phyloP scores from a whole-genome alignment of 2,113 vertebrate species.

The Orycteropus afer region DNA sequence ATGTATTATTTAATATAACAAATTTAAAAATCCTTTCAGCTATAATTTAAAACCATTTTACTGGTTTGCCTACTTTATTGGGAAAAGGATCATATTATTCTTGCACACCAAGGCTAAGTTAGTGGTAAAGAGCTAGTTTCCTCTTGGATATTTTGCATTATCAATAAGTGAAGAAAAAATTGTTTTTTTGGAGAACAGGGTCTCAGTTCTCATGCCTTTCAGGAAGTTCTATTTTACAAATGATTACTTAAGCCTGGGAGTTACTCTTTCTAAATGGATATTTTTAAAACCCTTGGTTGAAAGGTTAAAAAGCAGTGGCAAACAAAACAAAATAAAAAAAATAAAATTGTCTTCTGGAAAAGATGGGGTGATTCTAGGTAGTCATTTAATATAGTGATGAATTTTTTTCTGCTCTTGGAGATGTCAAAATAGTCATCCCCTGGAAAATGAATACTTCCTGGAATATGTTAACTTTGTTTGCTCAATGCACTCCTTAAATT shows the following conservation, averaged over 20 bases:
- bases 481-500: conserved; percentile 38
- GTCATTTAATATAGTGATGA: neutral
- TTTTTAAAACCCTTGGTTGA: neutral
- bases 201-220: neutral
- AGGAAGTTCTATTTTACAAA: neutral
- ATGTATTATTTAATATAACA: neutral
- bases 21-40: neutral
- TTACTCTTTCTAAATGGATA: neutral
- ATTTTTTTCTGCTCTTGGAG: conserved; percentile 41
- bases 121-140: neutral
- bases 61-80: neutral
- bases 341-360: neutral
- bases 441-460: conserved; percentile 29
- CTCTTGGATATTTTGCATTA: neutral
- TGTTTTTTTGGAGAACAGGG: neutral
- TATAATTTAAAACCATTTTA: neutral
- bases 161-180: neutral
- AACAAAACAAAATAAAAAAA: neutral
- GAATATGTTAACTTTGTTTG: conserved; percentile 54
- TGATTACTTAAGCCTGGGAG: neutral
- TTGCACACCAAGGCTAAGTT: neutral
- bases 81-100: neutral
- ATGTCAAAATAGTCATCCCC: neutral
- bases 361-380: neutral
- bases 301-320: neutral